Percentiles rank a stretch among this genome's conserved stretches.
These are phyloP conservation scores for Rhynchonycteris naso DNA, from an alignment of 2,797 vertebrate genomes.

Conservation along the genomic window DNA sequence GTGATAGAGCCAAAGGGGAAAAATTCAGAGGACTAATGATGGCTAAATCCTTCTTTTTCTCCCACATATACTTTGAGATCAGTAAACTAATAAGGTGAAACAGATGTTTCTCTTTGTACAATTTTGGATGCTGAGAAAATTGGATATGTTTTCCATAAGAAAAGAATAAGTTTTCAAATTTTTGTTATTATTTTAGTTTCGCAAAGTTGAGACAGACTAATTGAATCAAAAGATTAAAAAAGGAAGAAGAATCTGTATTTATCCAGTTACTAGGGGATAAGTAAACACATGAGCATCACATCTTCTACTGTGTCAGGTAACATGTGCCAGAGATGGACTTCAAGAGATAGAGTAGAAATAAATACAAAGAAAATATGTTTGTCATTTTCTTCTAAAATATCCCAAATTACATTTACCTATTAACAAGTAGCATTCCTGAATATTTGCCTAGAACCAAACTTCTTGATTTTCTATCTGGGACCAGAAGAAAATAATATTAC, in stretches of 20 bases:
- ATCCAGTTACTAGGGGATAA: background rate
- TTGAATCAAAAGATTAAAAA: background rate
- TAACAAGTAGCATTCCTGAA: background rate
- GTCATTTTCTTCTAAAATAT: background rate
- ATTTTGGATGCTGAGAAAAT: constrained; percentile 38
- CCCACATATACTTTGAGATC: background rate
- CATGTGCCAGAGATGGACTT: background rate
- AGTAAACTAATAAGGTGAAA: background rate
- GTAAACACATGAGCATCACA: background rate
- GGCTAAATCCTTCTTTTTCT: background rate
- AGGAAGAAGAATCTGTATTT: background rate
- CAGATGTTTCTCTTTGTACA: background rate
- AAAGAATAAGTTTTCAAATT: background rate
- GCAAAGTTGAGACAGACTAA: background rate
- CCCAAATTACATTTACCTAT: background rate
- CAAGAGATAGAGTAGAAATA: background rate
- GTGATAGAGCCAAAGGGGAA: background rate
- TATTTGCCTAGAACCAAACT: background rate
- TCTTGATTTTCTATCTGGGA: background rate
- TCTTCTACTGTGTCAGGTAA: background rate
- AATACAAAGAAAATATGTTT: background rate
- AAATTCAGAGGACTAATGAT: background rate
- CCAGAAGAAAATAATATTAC: constrained; percentile 79
- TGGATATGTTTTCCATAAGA: background rate
- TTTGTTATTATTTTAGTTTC: constrained; percentile 18